A percentile compares a stretch with the other conserved stretches of the same genome.
Conservation (phyloP, 1,140 invertebrate species). For the Scaptomyza graminum region DNA sequence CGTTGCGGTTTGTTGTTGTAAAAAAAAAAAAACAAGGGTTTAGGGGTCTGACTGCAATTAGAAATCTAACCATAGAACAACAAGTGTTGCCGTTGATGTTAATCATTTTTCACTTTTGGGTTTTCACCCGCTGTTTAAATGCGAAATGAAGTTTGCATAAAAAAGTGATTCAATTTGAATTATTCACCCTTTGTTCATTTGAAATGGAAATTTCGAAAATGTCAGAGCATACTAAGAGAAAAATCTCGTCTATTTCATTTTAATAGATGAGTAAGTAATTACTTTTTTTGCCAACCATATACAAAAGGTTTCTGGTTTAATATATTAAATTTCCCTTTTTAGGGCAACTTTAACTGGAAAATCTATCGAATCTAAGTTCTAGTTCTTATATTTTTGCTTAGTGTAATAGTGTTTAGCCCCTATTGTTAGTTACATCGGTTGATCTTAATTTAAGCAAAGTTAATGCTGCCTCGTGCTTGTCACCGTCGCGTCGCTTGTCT, state of each 20-base stretch:
- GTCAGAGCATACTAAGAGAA: constrained; percentile 7
- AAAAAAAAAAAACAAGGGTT: constrained; percentile 9
- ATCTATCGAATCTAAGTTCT: no score
- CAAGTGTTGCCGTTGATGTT: constrained; percentile 27
- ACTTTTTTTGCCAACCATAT: no score
- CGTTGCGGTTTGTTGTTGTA: constrained; percentile 17
- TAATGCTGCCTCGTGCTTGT: constrained; percentile 54
- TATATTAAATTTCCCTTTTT: no score
- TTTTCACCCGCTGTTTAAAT: constrained; percentile 30
- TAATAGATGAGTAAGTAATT: no score
- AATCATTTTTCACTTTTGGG: not conserved
- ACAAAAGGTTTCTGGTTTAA: no score
- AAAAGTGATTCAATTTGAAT: constrained; percentile 55
- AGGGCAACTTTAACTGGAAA: not conserved
- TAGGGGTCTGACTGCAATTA: constrained; percentile 27
- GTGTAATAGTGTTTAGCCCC: not conserved
- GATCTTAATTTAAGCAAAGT: constrained; percentile 21
- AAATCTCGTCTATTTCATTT: not conserved
- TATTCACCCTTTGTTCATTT: constrained; percentile 47
- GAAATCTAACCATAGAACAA: constrained; percentile 32
- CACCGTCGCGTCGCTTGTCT: constrained; percentile 53
- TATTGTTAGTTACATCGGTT: constrained; percentile 2
- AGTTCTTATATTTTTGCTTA: no score
- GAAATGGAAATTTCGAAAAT: constrained; percentile 55
- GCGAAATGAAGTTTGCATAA: constrained; percentile 29